Percentiles rank a stretch among this genome's conserved stretches.
These are phyloP conservation scores for Myotis myotis DNA, from an alignment of 2,797 vertebrate species.

Conservation along the genomic window DNA sequence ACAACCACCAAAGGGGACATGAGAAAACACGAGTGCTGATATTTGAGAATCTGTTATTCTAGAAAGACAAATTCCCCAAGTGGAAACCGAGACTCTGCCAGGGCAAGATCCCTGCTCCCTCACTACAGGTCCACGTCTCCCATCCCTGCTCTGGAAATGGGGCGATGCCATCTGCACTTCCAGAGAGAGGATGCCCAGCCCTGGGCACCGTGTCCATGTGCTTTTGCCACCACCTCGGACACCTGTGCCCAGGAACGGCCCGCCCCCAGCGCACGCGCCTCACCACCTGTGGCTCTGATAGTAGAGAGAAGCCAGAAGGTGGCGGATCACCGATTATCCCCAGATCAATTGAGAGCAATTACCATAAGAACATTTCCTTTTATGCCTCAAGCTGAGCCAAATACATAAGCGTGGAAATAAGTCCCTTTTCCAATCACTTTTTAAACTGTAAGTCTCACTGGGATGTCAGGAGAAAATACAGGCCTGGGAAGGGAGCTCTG, in stretches of 20 bases:
- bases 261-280: neutral
- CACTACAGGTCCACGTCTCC: neutral
- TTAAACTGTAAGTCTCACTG: conserved; percentile 37
- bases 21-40: neutral
- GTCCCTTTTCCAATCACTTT: conserved; percentile 1
- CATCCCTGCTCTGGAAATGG: neutral
- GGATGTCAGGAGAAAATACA: neutral
- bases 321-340: neutral
- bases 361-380: conserved; percentile 31
- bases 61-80: neutral
- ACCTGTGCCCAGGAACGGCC: neutral
- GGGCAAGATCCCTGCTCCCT: neutral
- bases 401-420: conserved; percentile 13
- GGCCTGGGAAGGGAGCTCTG: conserved; percentile 29
- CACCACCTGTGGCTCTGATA: neutral
- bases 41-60: neutral
- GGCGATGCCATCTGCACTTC: neutral
- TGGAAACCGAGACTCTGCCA: neutral
- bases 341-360: neutral
- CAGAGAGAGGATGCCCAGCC: neutral
- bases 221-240: neutral
- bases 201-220: neutral
- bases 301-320: neutral
- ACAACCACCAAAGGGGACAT: neutral
- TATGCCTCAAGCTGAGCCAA: conserved; percentile 32